Percentiles rank a stretch among this genome's conserved stretches.
These are phyloP conservation scores for Kudoa iwatai DNA, from an alignment of 30 jellyfish, hydroid and myxozoan genomes.

Conservation along the genomic window DNA sequence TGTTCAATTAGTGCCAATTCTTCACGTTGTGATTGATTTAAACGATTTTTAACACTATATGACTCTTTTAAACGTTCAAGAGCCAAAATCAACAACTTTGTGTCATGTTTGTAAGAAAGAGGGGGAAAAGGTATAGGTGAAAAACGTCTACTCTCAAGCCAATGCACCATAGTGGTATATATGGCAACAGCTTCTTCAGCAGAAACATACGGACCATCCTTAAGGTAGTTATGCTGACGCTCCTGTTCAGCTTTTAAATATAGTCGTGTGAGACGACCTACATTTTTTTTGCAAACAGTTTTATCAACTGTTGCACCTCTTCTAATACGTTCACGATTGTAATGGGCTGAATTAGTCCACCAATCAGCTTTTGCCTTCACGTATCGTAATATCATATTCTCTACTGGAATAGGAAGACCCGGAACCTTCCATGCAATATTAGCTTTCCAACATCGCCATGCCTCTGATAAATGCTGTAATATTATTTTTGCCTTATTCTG, in stretches of 20 bases:
- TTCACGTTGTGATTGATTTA: conserved; percentile 86
- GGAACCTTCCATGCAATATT: conserved; percentile 98
- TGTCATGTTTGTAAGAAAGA: conserved; percentile 79
- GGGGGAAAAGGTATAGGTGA: conserved; percentile 97
- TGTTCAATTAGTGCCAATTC: conserved; percentile 78
- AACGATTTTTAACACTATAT: conserved; percentile 71
- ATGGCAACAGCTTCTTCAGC: conserved; percentile 98
- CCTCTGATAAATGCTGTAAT: conserved; percentile 74
- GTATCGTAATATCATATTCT: conserved; percentile 72
- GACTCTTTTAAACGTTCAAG: conserved; percentile 67
- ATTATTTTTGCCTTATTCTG: conserved; percentile 83
- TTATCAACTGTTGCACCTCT: conserved; percentile 94
- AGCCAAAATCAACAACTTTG: conserved; percentile 52
- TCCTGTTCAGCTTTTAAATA: conserved; percentile 86
- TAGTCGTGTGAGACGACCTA: conserved; percentile 60
- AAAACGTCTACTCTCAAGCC: conserved; percentile 79
- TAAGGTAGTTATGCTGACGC: conserved; percentile 60
- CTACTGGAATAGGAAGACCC: conserved; percentile 87
- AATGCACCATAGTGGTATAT: conserved; percentile 80
- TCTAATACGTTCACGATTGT: conserved; percentile 76
- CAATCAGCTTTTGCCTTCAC: conserved; percentile 96
- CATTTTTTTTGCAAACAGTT: conserved; percentile 80
- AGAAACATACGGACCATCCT: conserved; percentile 92
- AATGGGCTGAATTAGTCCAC: conserved; percentile 97
- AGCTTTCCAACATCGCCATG: conserved; percentile 98